Base-by-base conservation (phyloP, 2,797 vertebrate genomes). In the Sebastes umbrosus region DNA sequence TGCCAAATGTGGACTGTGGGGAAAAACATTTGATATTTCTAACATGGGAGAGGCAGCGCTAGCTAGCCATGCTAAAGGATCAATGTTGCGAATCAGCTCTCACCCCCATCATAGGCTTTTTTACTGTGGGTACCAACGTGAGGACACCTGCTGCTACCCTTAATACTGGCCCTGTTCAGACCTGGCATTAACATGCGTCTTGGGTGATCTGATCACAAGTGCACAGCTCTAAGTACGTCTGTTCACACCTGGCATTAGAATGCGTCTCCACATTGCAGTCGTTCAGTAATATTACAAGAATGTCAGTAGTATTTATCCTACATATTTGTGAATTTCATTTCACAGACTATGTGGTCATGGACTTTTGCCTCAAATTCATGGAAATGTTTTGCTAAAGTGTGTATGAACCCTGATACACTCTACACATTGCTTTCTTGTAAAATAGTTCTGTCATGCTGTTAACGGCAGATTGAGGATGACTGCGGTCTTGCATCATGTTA, bases 401-500 rank as follows among this genome's bases (percentile, higher is more conserved):
- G n/a, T 34, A 29, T 9, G 32, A 20, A 29, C 32, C 32, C 32
- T 39, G 20, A 52, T 65, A 31, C 24, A 39, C 73, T 65, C 18
- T 29, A 34, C n/a, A 70, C 58, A 76, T 39, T 79, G 55, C 67
- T 75, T 69, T 76, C 14, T 57, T 69, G 62, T 75, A 57, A 52
- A 75, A 60, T 34, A 59, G 39, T 57, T 80, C 14, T 39, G 20
- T 54, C 59, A 18, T 50, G 66, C 63, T 68, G n/a, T 63, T 73
- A 16, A 50, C 39, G 14, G 63, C 24, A 29, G 75, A 79, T 68
- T 66, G 39, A 64, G 64, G 66, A 82, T 84, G 77, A 67, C 81
- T 75, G 68, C 5, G 32, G 43, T 71, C 67, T 85, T 84, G 55
- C 85, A 82, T 88, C 80, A 86, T 71, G n/a, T 82, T 39, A 13